These are phyloP conservation scores for Luidia sarsii DNA, from an alignment of 53 echinoderm and acorn worm genomes.

Conservation along the genomic window DNA sequence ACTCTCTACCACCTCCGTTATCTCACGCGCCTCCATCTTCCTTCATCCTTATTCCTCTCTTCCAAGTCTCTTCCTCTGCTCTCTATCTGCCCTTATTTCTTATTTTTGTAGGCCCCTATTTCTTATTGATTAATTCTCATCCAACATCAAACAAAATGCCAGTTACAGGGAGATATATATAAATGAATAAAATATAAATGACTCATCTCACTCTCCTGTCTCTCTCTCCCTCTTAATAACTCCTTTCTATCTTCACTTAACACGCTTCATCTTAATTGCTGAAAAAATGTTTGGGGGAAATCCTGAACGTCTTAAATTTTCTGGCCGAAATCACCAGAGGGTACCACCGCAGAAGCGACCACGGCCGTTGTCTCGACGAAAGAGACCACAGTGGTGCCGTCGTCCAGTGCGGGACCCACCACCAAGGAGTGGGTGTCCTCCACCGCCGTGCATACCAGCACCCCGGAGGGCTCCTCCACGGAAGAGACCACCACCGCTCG, in stretches of 20 bases:
- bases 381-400: neutral
- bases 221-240: neutral
- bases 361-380: neutral
- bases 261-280: neutral
- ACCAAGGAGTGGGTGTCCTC: neutral
- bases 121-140: no score
- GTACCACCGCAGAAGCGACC: neutral
- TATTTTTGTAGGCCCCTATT: no score
- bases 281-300: no score
- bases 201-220: neutral
- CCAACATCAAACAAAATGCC: neutral
- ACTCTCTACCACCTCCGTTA: neutral
- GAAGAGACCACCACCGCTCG: neutral
- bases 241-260: neutral
- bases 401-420: neutral
- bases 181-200: neutral
- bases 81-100: no score
- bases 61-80: no score
- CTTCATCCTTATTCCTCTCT: neutral
- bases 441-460: constrained; percentile 1
- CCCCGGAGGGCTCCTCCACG: constrained; percentile 1
- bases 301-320: no score
- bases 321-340: neutral
- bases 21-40: neutral
- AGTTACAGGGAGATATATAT: no score